Base-by-base conservation (phyloP, 2,113 vertebrate species). In the Catharus minimus region DNA sequence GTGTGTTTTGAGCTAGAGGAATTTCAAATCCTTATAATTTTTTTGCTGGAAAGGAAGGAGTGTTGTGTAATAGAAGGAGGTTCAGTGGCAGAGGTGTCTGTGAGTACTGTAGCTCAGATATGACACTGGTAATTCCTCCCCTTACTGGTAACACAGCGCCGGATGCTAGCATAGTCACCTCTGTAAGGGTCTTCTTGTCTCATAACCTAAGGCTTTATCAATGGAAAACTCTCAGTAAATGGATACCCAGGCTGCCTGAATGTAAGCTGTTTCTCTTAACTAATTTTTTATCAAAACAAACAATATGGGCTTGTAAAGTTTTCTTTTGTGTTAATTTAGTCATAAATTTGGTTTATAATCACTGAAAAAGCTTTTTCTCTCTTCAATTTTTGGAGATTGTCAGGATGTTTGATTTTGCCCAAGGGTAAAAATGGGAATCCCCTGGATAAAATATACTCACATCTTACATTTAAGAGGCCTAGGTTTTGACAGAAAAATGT, bases 361-460 rank as follows among this genome's bases (percentile, higher is more conserved):
- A 22, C 8, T 41, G 43, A 20, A 69, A 83, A 64, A 17, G 7
- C 8, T 65, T 68, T 67, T 60, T 65, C 26, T 79, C 30, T 3
- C 27, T 79, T 79, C 30, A 49, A 0, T 46, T 80, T 50, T 18
- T 27, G 13, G 32, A 28, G 10, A 19, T 56, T 73, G 32, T n/a
- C 20, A 21, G 28, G 27, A 71, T 8, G 4, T 52, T 82, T 69
- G 19, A 43, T 30, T 53, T 65, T 80, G 32, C 23, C 15, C 5
- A 38, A 33, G 43, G 18, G 20, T 79, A 66, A 91, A 82, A 88
- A 76, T 65, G 5, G 32, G 64, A 93, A 56, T 55, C 15, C 11
- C 8, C 0, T 0, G 13, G 24, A 64, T 32, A 15, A 81, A 64
- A 89, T 52, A 18, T 39, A n/a, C 32, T 62, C 11, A n/a, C 0